These are phyloP conservation scores for Glandiceps talaboti DNA, from an alignment of 53 echinoderm and acorn worm species.

Conservation along the genomic window DNA sequence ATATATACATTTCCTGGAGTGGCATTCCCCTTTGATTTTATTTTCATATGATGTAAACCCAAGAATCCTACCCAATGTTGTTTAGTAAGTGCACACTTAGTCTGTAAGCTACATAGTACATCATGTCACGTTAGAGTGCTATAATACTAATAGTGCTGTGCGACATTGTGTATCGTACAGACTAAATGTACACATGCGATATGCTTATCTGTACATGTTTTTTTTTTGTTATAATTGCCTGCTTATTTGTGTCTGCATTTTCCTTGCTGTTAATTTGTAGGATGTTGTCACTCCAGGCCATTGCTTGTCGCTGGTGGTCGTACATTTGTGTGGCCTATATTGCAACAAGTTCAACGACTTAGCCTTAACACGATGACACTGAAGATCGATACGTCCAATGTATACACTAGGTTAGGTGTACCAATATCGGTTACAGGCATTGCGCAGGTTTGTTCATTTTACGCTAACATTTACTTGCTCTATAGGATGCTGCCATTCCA, in stretches of 20 bases:
- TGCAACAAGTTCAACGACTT: constrained; percentile 55
- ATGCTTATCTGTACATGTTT: too few relatives aligned
- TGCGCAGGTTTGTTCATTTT: constrained; percentile 42
- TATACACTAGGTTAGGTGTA: constrained; percentile 67
- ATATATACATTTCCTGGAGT: too few relatives aligned
- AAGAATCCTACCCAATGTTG: too few relatives aligned
- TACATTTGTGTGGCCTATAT: constrained; percentile 55
- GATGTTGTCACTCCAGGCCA: constrained; percentile 54
- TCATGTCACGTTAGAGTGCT: too few relatives aligned
- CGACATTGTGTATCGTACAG: too few relatives aligned
- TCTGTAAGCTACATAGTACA: too few relatives aligned
- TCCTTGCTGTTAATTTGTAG: constrained; percentile 10
- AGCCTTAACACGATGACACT: constrained; percentile 79
- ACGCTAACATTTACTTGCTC: not conserved
- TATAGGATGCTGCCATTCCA: constrained; percentile 52
- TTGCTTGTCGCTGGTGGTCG: constrained; percentile 66
- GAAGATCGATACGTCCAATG: constrained; percentile 61
- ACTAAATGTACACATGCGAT: too few relatives aligned
- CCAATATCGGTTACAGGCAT: constrained; percentile 79
- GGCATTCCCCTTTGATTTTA: too few relatives aligned
- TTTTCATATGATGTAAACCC: too few relatives aligned
- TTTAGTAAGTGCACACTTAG: too few relatives aligned
- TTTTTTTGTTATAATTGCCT: too few relatives aligned
- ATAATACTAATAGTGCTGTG: too few relatives aligned
- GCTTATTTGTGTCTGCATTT: not conserved